phyloP scores from a whole-genome alignment of 2,888 invertebrate genomes.

The Marronus borbonicus region DNA sequence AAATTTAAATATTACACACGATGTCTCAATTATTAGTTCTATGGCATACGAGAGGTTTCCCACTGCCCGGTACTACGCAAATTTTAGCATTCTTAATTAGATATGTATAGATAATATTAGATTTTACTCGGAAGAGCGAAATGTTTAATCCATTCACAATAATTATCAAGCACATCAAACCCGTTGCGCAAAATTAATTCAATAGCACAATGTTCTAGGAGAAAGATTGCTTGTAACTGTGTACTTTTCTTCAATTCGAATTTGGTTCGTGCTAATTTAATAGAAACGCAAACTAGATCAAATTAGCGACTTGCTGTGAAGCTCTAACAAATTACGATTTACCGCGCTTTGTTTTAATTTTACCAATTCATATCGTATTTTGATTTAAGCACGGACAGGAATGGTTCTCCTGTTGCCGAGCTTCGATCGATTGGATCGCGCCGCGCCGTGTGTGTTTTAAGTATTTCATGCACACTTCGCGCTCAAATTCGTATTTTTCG shows the following conservation, averaged over 20 bases:
- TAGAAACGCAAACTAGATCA: conserved; percentile 9
- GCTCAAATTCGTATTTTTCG: conserved; percentile 1
- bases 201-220: background rate
- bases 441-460: conserved; percentile 2
- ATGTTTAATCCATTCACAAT: too few species aligned
- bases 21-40: too few species aligned
- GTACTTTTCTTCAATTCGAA: conserved; percentile 2
- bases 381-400: background rate
- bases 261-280: conserved; percentile 3
- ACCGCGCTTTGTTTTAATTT: conserved; percentile 14
- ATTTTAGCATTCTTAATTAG: too few species aligned
- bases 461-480: conserved; percentile 20
- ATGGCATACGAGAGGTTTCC: too few species aligned
- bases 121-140: too few species aligned
- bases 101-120: too few species aligned
- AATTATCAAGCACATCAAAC: background rate
- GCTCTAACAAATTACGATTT: conserved; percentile 1
- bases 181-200: background rate
- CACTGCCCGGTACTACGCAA: too few species aligned
- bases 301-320: background rate
- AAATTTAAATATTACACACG: too few species aligned
- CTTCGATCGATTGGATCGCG: conserved; percentile 7
- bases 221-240: background rate
- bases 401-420: background rate
- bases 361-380: conserved; percentile 7